Evolutionary conservation across 2,888 invertebrate genomes (phyloP).

Genomic region (Agelastica alni): DNA sequence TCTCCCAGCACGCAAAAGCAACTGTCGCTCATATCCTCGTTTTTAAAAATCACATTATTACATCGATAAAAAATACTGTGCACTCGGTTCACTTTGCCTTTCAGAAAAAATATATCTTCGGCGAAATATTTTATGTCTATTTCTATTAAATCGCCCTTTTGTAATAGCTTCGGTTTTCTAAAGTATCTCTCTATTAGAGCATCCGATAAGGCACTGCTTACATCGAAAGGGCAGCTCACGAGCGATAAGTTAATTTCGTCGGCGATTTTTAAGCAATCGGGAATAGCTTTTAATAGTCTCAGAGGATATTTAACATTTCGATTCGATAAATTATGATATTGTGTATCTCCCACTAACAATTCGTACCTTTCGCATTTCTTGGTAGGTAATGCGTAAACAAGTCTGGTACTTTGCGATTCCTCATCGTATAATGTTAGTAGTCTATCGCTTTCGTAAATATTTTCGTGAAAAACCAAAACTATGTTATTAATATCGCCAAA

Average conservation of each 20-base stretch:
- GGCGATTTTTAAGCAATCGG: conserved; percentile 43
- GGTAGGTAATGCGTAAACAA: conserved; percentile 33
- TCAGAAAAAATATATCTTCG: conserved; percentile 52
- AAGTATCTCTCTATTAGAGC: conserved; percentile 70
- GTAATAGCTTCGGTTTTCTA: conserved; percentile 67
- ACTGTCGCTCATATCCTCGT: conserved; percentile 40
- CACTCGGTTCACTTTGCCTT: conserved; percentile 44
- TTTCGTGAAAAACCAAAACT: conserved; percentile 40
- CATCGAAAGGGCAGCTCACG: conserved; percentile 56
- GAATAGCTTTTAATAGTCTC: conserved; percentile 24
- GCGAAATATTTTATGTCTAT: conserved; percentile 62
- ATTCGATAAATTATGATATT: conserved; percentile 30
- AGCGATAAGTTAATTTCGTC: conserved; percentile 50
- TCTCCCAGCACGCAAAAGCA: conserved; percentile 64
- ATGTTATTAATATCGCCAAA: conserved; percentile 46
- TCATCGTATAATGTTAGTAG: conserved; percentile 32
- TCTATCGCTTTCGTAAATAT: conserved; percentile 38
- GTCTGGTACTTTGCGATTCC: conserved; percentile 25
- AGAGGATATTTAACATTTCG: conserved; percentile 20
- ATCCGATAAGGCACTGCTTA: conserved; percentile 58
- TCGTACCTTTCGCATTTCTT: conserved; percentile 21
- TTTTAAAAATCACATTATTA: conserved; percentile 43
- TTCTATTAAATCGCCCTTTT: conserved; percentile 67
- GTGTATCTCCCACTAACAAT: conserved; percentile 33
- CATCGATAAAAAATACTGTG: conserved; percentile 57